phyloP scores from a whole-genome alignment of 2,113 vertebrate genomes.

The Anarhynchus alexandrinus region DNA sequence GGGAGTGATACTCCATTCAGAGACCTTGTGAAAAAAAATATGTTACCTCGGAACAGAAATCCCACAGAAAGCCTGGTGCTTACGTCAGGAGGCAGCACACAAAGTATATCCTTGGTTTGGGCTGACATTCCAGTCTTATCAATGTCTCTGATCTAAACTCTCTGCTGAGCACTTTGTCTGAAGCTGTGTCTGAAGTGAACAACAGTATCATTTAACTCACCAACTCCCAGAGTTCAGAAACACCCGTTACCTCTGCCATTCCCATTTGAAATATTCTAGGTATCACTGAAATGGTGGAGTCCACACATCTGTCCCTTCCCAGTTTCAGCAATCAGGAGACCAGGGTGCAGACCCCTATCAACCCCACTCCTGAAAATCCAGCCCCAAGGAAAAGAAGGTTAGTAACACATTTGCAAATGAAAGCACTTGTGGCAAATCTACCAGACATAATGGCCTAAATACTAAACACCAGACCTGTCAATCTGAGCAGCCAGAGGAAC shows the following conservation, averaged over 20 bases:
- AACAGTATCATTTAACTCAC: background rate
- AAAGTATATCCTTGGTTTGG: background rate
- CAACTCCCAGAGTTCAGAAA: background rate
- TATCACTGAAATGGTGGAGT: background rate
- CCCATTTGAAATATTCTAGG: background rate
- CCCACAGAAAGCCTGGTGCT: background rate
- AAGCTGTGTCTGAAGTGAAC: background rate
- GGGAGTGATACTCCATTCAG: background rate
- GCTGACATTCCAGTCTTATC: conserved; percentile 32
- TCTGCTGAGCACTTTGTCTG: background rate
- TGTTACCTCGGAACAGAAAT: background rate
- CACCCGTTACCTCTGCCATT: background rate
- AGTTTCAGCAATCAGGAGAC: background rate
- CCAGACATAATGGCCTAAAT: background rate
- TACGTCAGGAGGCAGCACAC: background rate
- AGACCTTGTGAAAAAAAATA: background rate
- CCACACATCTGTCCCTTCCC: background rate
- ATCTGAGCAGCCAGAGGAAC: background rate
- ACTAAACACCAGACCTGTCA: background rate
- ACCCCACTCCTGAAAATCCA: background rate
- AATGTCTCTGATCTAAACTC: conserved; percentile 20
- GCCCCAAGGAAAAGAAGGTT: background rate
- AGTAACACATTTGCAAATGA: background rate
- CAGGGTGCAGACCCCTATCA: background rate
- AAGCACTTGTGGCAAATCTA: background rate